Evolutionary conservation across 2,888 invertebrate species (phyloP).

Genomic region (Andrena bicolor): DNA sequence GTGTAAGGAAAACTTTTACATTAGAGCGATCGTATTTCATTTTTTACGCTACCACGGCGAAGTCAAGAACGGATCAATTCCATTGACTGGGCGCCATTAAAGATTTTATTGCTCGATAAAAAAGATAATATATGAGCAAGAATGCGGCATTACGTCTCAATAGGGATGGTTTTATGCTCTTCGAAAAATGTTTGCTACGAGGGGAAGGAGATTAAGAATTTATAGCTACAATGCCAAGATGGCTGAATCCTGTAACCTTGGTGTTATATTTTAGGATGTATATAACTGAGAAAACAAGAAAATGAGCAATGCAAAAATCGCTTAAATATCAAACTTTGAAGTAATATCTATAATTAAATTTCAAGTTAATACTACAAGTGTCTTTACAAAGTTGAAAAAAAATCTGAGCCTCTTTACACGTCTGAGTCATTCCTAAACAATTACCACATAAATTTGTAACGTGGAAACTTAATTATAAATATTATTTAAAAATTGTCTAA

Average conservation of each 20-base stretch:
- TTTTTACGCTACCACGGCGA: neutral
- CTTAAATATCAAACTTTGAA: neutral
- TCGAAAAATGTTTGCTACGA: neutral
- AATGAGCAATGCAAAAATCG: no score
- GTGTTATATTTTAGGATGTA: neutral
- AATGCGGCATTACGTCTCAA: constrained; percentile 25
- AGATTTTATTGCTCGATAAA: constrained; percentile 39
- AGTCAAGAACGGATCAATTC: constrained; percentile 20
- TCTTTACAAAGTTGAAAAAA: no score
- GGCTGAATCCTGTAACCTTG: neutral
- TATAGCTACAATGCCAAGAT: neutral
- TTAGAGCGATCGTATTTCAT: neutral
- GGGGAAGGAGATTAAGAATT: constrained; percentile 32
- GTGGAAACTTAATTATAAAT: no score
- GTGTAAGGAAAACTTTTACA: neutral
- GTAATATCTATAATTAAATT: no score
- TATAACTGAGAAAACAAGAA: neutral
- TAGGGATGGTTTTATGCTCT: constrained; percentile 23
- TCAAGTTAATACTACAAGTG: no score
- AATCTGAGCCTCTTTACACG: no score
- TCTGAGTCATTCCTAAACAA: no score
- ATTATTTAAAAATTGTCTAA: no score
- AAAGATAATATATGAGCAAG: constrained; percentile 25
- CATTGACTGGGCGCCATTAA: constrained; percentile 20
- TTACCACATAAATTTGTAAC: no score